Conservation (phyloP, 2,888 invertebrate genomes). For the Atrina japonica region DNA sequence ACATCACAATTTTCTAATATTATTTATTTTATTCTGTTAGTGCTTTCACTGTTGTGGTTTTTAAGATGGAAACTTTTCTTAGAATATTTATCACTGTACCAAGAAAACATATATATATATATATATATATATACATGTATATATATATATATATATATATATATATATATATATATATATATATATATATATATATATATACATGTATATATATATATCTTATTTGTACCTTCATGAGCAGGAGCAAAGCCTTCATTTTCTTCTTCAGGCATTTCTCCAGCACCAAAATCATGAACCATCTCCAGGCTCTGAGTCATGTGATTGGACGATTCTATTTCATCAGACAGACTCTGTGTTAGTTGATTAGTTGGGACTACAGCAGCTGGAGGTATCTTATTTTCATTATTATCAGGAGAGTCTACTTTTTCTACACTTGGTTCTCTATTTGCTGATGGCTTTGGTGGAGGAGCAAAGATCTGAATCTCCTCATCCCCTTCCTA, state of each 20-base stretch:
- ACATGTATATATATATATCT: too few species aligned
- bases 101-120: too few species aligned
- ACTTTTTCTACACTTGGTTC: slow-evolving; percentile 34
- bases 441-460: slow-evolving; percentile 15
- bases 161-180: too few species aligned
- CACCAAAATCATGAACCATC: slow-evolving; percentile 70
- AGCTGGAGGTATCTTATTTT: background rate
- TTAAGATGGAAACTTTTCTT: too few species aligned
- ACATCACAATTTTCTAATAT: too few species aligned
- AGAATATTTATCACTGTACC: too few species aligned
- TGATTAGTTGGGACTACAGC: slow-evolving; percentile 27
- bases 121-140: too few species aligned
- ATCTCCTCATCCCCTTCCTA: slow-evolving; percentile 41
- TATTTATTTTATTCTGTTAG: too few species aligned
- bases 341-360: slow-evolving; percentile 3
- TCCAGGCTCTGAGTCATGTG: slow-evolving; percentile 52
- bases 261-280: slow-evolving; percentile 64
- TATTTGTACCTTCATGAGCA: slow-evolving; percentile 67
- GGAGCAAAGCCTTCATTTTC: slow-evolving; percentile 70
- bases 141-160: too few species aligned
- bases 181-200: too few species aligned
- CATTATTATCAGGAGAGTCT: slow-evolving; percentile 19
- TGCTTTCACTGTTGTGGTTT: too few species aligned
- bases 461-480: slow-evolving; percentile 46
- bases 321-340: slow-evolving; percentile 23